Evolutionary conservation across 2,113 vertebrate species (phyloP).

Genomic region (Triplophysa siluroides): DNA sequence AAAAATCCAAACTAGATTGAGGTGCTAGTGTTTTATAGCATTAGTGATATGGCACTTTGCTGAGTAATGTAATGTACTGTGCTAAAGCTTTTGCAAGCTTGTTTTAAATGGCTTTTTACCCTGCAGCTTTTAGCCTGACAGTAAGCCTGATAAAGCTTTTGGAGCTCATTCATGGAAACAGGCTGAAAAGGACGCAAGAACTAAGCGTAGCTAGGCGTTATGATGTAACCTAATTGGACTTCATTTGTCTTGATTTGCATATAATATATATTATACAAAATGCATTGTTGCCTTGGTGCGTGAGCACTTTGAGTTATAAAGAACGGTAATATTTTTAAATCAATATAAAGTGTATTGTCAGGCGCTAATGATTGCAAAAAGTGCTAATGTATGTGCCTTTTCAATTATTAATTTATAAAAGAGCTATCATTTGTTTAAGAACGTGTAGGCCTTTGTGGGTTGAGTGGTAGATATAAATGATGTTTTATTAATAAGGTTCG

Average conservation of each 20-base stretch:
- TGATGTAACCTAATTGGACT: not conserved
- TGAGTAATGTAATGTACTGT: constrained; percentile 60
- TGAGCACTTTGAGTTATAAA: too few relatives aligned
- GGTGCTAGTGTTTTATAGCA: constrained; percentile 11
- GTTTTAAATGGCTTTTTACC: constrained; percentile 64
- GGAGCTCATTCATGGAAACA: constrained; percentile 51
- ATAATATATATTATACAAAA: not conserved
- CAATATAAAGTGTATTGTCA: not conserved
- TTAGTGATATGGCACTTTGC: constrained; percentile 62
- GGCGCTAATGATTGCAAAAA: not conserved
- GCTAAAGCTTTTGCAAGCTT: constrained; percentile 60
- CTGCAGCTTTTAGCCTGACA: constrained; percentile 50
- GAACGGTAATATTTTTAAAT: not conserved
- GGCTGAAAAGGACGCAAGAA: not conserved
- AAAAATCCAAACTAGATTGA: constrained; percentile 33
- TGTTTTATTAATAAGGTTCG: too few relatives aligned
- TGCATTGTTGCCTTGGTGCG: not conserved
- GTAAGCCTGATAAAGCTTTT: constrained; percentile 47
- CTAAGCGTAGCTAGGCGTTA: not conserved
- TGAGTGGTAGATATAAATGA: not conserved
- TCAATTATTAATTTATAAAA: not conserved
- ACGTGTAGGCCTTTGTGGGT: not conserved
- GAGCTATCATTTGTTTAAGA: not conserved
- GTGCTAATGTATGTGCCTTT: not conserved
- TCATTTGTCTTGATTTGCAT: not conserved